Conservation (phyloP, 2,888 invertebrate species). For the Rhynchonema sp. region DNA sequence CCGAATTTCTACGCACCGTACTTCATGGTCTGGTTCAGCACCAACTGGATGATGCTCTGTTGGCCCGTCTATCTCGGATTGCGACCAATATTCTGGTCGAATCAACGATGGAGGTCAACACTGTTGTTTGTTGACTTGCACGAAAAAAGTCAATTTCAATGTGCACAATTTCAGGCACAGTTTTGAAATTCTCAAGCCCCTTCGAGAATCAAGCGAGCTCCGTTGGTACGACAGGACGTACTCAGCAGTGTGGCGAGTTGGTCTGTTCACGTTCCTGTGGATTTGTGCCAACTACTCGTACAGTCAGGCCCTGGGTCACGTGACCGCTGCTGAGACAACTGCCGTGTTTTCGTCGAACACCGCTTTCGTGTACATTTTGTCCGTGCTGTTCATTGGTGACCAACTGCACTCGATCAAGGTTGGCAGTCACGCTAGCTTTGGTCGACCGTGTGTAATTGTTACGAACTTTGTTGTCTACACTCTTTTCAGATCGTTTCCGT, state of each 20-base stretch:
- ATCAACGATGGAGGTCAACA: too few species aligned
- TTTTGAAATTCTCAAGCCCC: too few species aligned
- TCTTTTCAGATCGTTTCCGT: neutral
- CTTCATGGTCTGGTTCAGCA: neutral
- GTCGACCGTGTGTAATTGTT: too few species aligned
- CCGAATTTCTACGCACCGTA: neutral
- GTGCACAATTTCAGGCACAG: too few species aligned
- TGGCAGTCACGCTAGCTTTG: too few species aligned
- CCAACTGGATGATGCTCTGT: neutral
- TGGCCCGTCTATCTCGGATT: neutral
- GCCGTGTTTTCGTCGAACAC: neutral
- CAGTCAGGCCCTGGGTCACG: neutral
- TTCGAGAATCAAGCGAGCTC: too few species aligned
- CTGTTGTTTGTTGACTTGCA: neutral
- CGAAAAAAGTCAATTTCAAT: too few species aligned
- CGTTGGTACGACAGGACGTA: too few species aligned
- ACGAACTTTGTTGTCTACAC: too few species aligned
- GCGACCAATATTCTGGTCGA: too few species aligned
- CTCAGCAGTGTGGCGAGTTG: too few species aligned
- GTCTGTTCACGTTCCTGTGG: neutral
- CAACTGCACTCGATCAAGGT: neutral
- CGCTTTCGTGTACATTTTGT: neutral
- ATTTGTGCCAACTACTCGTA: neutral
- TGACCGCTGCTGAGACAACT: neutral
- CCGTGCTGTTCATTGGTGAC: neutral